These are phyloP conservation scores for Parasteatoda lunata DNA, from an alignment of 2,888 invertebrate species.

Conservation along the genomic window DNA sequence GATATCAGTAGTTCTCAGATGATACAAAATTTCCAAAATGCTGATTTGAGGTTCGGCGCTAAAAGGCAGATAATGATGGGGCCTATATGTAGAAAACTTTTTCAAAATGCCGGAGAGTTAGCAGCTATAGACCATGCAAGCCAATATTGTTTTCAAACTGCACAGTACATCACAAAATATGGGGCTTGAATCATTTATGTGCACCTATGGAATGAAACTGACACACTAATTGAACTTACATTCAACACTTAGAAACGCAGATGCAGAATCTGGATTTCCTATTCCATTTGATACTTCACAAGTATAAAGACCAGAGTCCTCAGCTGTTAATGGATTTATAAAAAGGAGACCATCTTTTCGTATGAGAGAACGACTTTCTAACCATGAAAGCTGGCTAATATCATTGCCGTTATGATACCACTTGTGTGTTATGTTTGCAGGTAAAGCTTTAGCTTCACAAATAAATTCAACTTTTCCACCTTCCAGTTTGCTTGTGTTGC, in stretches of 20 bases:
- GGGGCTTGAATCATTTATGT: too few relatives aligned
- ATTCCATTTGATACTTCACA: slow-evolving; percentile 98
- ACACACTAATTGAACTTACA: slow-evolving; percentile 80
- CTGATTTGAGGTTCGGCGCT: too few relatives aligned
- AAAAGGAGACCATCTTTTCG: slow-evolving; percentile 91
- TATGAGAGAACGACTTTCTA: slow-evolving; percentile 76
- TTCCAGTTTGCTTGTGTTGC: slow-evolving; percentile 94
- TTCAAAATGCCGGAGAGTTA: too few relatives aligned
- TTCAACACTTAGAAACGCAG: slow-evolving; percentile 96
- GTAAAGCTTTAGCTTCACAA: slow-evolving; percentile 93
- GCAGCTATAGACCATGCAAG: too few relatives aligned
- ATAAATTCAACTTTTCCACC: slow-evolving; percentile 95
- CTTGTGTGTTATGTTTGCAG: slow-evolving; percentile 94
- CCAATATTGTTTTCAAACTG: too few relatives aligned
- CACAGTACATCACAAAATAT: too few relatives aligned
- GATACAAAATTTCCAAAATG: too few relatives aligned
- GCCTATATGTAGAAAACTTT: too few relatives aligned
- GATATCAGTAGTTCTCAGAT: too few relatives aligned
- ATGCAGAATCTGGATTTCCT: slow-evolving; percentile 94
- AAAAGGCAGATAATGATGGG: too few relatives aligned
- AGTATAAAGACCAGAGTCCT: slow-evolving; percentile 95
- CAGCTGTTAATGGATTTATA: slow-evolving; percentile 93
- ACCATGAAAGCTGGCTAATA: slow-evolving; percentile 78
- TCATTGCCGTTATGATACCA: slow-evolving; percentile 85
- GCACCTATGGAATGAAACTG: too few relatives aligned